Conservation (phyloP, 37 sponge, comb jelly and placozoan genomes). For the Cladorhizidae sp. region DNA sequence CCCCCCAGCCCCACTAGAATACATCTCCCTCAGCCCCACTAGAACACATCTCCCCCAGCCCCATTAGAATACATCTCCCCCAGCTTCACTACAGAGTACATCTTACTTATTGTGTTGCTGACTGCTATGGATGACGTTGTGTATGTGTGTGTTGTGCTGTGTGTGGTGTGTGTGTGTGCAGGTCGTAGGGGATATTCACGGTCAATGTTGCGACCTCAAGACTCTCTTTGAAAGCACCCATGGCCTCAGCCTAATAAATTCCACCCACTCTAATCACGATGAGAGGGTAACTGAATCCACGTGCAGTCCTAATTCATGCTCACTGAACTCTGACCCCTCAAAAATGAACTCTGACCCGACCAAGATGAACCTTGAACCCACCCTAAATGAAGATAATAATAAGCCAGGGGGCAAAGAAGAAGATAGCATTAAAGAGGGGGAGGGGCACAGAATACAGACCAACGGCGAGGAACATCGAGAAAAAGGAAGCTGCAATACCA, state of each 20-base stretch:
- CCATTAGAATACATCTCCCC: too few relatives aligned
- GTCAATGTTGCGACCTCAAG: conserved; percentile 62
- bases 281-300: neutral
- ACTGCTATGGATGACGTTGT: too few relatives aligned
- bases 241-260: conserved; percentile 16
- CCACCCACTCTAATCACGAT: neutral
- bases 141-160: too few relatives aligned
- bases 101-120: too few relatives aligned
- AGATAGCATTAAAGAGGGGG: neutral
- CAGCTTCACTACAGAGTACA: too few relatives aligned
- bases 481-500: too few relatives aligned
- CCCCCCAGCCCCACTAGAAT: too few relatives aligned
- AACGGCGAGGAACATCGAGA: too few relatives aligned
- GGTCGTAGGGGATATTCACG: conserved; percentile 73
- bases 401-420: neutral
- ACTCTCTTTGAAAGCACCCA: conserved; percentile 35
- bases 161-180: too few relatives aligned
- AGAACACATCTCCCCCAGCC: too few relatives aligned
- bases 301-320: neutral
- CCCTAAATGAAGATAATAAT: neutral
- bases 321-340: neutral
- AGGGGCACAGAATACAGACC: too few relatives aligned
- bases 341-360: neutral
- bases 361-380: neutral
- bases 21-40: too few relatives aligned